Conservation (phyloP, 2,888 invertebrate species). For the Cerceris rybyensis region DNA sequence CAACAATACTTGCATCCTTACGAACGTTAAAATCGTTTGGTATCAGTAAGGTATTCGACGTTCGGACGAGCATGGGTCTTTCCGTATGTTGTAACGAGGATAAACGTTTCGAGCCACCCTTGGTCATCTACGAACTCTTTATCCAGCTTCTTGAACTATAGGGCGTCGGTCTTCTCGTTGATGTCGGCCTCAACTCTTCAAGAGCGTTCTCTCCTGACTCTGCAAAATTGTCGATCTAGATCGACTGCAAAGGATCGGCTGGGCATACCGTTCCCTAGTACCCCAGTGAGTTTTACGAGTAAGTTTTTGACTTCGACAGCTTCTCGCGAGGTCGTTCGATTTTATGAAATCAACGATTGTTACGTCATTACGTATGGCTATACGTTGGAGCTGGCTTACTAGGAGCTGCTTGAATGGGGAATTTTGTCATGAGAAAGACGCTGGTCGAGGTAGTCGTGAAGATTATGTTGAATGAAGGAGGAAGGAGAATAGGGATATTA, state of each 20-base stretch:
- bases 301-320: constrained; percentile 30
- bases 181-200: not conserved
- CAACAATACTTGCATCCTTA: too few relatives aligned
- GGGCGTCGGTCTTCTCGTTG: constrained; percentile 11
- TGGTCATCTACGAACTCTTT: not conserved
- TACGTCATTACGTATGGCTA: constrained; percentile 25
- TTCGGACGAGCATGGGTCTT: too few relatives aligned
- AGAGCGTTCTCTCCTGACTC: constrained; percentile 37
- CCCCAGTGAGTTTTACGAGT: constrained; percentile 52
- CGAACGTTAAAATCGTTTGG: too few relatives aligned
- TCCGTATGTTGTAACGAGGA: not conserved
- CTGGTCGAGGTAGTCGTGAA: not conserved
- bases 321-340: constrained; percentile 53
- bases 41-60: too few relatives aligned
- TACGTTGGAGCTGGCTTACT: constrained; percentile 3
- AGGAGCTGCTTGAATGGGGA: not conserved
- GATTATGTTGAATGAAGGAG: not conserved
- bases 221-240: constrained; percentile 39
- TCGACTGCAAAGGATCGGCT: constrained; percentile 27
- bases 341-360: constrained; percentile 64
- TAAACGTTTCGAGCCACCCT: not conserved
- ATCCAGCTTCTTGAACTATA: not conserved
- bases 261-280: not conserved
- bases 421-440: not conserved
- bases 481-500: not conserved